Conservation (phyloP, 2,888 invertebrate genomes). For the Amphipoea oculea region DNA sequence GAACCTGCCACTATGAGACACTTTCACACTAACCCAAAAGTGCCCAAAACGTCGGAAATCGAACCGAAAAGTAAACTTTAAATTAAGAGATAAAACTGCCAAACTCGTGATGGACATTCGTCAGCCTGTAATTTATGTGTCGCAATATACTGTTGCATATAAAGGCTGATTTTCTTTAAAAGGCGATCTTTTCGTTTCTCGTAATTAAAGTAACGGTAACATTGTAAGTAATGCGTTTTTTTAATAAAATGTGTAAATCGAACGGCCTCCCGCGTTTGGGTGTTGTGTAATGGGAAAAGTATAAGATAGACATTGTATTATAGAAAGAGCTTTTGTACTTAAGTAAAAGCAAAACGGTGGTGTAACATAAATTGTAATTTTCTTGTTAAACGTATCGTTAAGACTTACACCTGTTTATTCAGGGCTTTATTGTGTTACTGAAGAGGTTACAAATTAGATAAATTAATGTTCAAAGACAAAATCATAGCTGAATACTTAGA, state of each 20-base stretch:
- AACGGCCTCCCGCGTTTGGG: slow-evolving; percentile 8
- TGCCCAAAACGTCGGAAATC: slow-evolving; percentile 16
- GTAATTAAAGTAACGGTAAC: slow-evolving; percentile 72
- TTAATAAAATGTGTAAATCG: slow-evolving; percentile 42
- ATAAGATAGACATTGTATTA: background rate
- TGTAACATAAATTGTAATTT: background rate
- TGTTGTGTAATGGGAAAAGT: slow-evolving; percentile 42
- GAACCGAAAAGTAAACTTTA: slow-evolving; percentile 55
- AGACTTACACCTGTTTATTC: background rate
- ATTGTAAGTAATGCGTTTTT: slow-evolving; percentile 38
- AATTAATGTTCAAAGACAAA: background rate
- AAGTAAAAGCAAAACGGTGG: background rate
- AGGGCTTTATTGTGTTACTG: background rate
- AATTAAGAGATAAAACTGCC: slow-evolving; percentile 73
- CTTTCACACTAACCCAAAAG: slow-evolving; percentile 11
- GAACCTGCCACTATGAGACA: background rate
- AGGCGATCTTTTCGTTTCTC: slow-evolving; percentile 75
- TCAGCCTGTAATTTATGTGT: slow-evolving; percentile 73
- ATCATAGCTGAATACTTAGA: background rate
- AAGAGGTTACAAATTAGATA: slow-evolving; percentile 14
- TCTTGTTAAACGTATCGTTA: slow-evolving; percentile 4
- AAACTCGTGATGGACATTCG: slow-evolving; percentile 69
- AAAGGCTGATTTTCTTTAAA: slow-evolving; percentile 71
- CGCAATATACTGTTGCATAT: slow-evolving; percentile 65
- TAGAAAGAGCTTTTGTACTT: slow-evolving; percentile 2